These are phyloP conservation scores for Archivesica marissinica DNA, from an alignment of 1,140 invertebrate species.

Conservation along the genomic window DNA sequence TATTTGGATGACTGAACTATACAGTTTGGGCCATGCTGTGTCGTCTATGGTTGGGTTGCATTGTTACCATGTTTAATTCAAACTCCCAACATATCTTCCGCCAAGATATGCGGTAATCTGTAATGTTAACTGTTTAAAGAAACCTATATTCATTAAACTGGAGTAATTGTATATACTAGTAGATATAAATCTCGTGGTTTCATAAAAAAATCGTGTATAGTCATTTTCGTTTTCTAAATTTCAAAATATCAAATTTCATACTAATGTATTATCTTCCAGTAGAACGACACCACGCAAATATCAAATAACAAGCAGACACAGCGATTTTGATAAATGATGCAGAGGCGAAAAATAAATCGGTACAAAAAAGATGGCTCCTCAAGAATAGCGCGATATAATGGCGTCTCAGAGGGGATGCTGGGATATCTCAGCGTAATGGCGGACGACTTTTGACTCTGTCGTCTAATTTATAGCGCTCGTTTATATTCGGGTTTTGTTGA, in stretches of 20 bases:
- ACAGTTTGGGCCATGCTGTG: too few species aligned
- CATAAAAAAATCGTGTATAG: too few species aligned
- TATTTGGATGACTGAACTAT: too few species aligned
- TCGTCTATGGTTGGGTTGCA: too few species aligned
- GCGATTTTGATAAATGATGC: conserved; percentile 29
- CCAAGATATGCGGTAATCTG: too few species aligned
- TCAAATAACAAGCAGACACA: background rate
- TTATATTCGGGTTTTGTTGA: background rate
- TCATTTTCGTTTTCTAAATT: too few species aligned
- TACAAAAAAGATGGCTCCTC: conserved; percentile 42
- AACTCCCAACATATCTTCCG: too few species aligned
- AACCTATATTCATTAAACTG: too few species aligned
- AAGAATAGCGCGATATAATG: conserved; percentile 17
- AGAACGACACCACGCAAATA: background rate
- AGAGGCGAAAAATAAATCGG: conserved; percentile 7
- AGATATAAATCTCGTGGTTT: too few species aligned
- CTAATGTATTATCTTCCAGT: conserved; percentile 5
- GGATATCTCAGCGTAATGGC: conserved; percentile 44
- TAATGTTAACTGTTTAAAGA: too few species aligned
- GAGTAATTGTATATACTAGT: too few species aligned
- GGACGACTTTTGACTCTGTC: conserved; percentile 40
- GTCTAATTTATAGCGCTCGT: conserved; percentile 52
- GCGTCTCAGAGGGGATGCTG: conserved; percentile 44
- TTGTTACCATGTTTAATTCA: too few species aligned
- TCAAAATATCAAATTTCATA: background rate